Evolutionary conservation across 2,113 vertebrate genomes (phyloP), one percentile per base, ranked within the genome.

Genomic region (Scatophagus argus): DNA sequence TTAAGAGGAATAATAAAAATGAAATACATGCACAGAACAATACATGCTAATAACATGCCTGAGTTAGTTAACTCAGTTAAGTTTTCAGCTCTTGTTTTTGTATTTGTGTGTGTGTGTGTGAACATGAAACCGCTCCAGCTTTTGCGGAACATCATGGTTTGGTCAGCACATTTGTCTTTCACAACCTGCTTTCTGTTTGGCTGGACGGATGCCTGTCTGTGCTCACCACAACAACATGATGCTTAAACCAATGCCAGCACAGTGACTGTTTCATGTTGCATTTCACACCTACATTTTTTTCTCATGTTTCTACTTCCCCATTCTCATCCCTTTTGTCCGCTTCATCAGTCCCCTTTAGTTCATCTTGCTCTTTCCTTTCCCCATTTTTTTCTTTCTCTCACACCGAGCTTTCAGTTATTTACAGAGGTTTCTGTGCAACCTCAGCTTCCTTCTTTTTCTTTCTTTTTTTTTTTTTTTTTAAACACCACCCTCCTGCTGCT

Each of bases 151-250:
- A 71, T 72, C 17, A 39, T 86, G 79, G 82, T 84, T 56, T 74
- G 82, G 77, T 89, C 87, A 92, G 83, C 84, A 85, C 82, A 86
- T 91, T 89, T 85, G 60, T 80, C 70, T 89, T 93, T 91, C 90
- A 91, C 89, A 92, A 88, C 84, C 76, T 80, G 77, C 84, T 87
- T 88, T 88, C 77, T 44, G 32, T 65, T 73, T 21, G 14, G 27
- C 67, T 77, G 58, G 74, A 62, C 29, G 34, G 79, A 58, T 64
- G 72, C 63, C 71, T 9, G 25, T 74, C 84, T 87, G 80, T 63
- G 21, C 77, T 76, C 78, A 68, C 88, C 87, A 85, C 78, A 85
- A 89, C 91, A 89, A 82, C 90, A 88, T 64, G 68, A 85, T 79
- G 73, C 59, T 71, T 72, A 38, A 56, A 67, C 75, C 79, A 79